Base-by-base conservation (phyloP, 2,797 vertebrate genomes). In the Harpagifer antarcticus region DNA sequence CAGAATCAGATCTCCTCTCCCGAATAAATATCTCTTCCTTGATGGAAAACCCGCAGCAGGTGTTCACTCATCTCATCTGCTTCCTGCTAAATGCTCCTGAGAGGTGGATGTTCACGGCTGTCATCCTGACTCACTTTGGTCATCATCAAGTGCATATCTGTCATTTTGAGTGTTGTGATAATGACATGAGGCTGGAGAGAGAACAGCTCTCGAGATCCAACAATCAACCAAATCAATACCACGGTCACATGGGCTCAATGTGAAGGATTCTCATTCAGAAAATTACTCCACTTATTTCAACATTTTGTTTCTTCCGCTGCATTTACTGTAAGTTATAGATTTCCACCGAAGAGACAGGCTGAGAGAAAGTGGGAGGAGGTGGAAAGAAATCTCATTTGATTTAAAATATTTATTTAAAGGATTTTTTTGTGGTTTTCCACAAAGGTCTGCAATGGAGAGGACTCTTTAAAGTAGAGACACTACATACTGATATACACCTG, bases 91-190 rank as follows among this genome's bases (percentile, higher is more conserved):
- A 69, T 88, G 82, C 79, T 70, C 56, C 14, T 85, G 91, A 92
- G 80, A 88, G 86, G 85, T 86, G 76, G 78, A 86, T 79, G 72
- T 84, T 83, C 82, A 83, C 43, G 86, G 79, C 68, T 57, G 55
- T 89, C 89, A 78, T 76, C 67, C 83, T 89, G 90, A 92, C 90
- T 86, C 81, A 70, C 69, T 55, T 47, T 71, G 76, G 78, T 82
- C 80, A 79, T 64, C 68, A 69, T 80, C 50, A 68, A 68, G 76
- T 52, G 48, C 55, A 66, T 37, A 69, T 82, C 70, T 62, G 76
- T 83, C 86, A 82, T 81, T 27, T 27, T 40, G 37, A 15, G 13
- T 37, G 65, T 74, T 65, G 37, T 65, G 42, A 59, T 86, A 86
- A 92, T 87, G 31, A 66, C 55, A 81, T 54, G 4, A 72, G 82